These are phyloP conservation scores for Leptopilina syphax DNA, from an alignment of 2,888 invertebrate genomes.

Conservation along the genomic window DNA sequence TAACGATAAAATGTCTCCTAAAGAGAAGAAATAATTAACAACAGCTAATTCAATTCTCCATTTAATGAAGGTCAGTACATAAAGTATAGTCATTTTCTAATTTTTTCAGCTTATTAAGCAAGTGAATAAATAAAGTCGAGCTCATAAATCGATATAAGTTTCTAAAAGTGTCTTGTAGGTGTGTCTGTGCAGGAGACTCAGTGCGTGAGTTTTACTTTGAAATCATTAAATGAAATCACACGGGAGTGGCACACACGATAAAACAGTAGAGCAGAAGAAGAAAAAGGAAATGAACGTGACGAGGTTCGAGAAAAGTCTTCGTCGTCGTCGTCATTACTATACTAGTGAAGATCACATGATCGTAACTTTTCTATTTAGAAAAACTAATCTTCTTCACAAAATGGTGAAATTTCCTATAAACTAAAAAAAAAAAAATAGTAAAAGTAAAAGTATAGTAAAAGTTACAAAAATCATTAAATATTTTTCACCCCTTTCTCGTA, in stretches of 20 bases:
- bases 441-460: no score
- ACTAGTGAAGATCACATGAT: no score
- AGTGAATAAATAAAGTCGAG: slow-evolving; percentile 29
- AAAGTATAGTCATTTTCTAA: not conserved
- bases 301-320: slow-evolving; percentile 26
- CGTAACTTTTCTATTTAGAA: no score
- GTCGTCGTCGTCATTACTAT: not conserved
- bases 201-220: slow-evolving; percentile 49
- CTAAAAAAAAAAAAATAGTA: no score
- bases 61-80: not conserved
- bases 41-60: not conserved
- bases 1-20: no score
- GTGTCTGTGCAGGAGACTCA: not conserved
- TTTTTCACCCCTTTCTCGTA: no score
- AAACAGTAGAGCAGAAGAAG: slow-evolving; percentile 38
- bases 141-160: slow-evolving; percentile 21
- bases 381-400: no score
- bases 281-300: slow-evolving; percentile 46
- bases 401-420: no score
- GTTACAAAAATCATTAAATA: no score
- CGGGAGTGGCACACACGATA: slow-evolving; percentile 50
- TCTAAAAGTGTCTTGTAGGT: slow-evolving; percentile 32
- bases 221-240: slow-evolving; percentile 59
- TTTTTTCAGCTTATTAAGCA: slow-evolving; percentile 1
- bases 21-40: no score